Conservation (phyloP, 2,888 invertebrate genomes). For the Congeria kusceri region DNA sequence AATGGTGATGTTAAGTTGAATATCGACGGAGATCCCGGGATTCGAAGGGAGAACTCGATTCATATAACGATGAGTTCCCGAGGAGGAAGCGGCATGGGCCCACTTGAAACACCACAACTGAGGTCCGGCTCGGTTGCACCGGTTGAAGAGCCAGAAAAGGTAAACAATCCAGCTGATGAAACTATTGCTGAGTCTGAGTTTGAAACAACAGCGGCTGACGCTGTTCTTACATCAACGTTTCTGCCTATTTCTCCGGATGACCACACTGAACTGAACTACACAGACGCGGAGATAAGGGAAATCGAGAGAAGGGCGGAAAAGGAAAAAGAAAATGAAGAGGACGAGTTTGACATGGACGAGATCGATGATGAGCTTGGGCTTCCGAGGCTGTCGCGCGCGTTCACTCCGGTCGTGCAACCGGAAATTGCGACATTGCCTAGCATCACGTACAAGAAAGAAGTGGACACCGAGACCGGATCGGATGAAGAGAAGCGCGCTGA, state of each 20-base stretch:
- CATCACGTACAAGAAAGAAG: constrained; percentile 48
- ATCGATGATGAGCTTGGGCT: constrained; percentile 61
- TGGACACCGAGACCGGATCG: constrained; percentile 23
- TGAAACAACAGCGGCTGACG: constrained; percentile 31
- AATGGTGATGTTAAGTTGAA: constrained; percentile 57
- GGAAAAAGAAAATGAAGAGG: constrained; percentile 32
- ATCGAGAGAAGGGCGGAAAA: constrained; percentile 36
- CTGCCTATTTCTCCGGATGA: constrained; percentile 54
- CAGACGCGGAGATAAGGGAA: constrained; percentile 53
- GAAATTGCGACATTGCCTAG: constrained; percentile 42
- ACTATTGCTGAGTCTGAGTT: constrained; percentile 50
- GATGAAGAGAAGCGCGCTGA: constrained; percentile 39
- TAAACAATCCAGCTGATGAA: constrained; percentile 50
- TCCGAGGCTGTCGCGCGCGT: constrained; percentile 57
- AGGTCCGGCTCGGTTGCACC: constrained; percentile 43
- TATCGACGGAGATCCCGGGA: constrained; percentile 38
- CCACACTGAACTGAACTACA: constrained; percentile 50
- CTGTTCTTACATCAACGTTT: constrained; percentile 56
- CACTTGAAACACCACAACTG: constrained; percentile 20
- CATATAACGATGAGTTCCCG: constrained; percentile 57
- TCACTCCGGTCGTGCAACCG: constrained; percentile 49
- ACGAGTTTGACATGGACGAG: constrained; percentile 57
- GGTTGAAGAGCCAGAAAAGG: constrained; percentile 61
- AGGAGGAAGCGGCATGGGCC: constrained; percentile 45
- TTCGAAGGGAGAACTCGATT: constrained; percentile 61